Conservation (phyloP, 2,113 vertebrate genomes). For the Istiophorus platypterus region DNA sequence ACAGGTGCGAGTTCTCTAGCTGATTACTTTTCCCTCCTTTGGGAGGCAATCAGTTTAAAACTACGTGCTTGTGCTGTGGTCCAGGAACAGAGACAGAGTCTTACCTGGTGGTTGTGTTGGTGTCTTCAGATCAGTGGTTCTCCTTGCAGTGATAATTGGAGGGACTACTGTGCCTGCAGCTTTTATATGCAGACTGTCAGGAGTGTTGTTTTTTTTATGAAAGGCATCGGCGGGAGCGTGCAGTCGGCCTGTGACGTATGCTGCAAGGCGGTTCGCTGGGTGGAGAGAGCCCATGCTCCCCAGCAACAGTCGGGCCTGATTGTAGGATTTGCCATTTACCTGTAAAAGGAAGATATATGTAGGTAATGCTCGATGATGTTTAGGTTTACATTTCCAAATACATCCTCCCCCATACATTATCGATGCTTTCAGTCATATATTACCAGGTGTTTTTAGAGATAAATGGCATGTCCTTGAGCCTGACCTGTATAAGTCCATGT, state of each 20-base stretch:
- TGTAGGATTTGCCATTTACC: constrained; percentile 94
- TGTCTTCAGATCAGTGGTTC: constrained; percentile 30
- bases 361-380: neutral
- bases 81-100: neutral
- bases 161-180: neutral
- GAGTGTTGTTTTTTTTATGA: constrained; percentile 44
- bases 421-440: neutral
- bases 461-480: constrained; percentile 40
- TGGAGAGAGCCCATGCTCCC: constrained; percentile 95
- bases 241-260: constrained; percentile 90
- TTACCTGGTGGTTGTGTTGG: constrained; percentile 27
- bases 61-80: neutral
- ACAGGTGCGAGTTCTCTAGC: neutral
- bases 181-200: neutral
- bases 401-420: neutral
- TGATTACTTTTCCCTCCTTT: constrained; percentile 12
- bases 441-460: neutral
- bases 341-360: constrained; percentile 66
- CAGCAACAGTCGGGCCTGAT: constrained; percentile 92
- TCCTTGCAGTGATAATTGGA: neutral
- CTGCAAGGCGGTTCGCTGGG: constrained; percentile 93
- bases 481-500: constrained; percentile 89
- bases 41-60: constrained; percentile 1
- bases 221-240: constrained; percentile 49
- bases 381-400: neutral